A percentile compares a stretch with the other conserved stretches of the same genome.
Evolutionary conservation across 2,797 vertebrate genomes (phyloP).

Genomic region (Erethizon dorsatum): DNA sequence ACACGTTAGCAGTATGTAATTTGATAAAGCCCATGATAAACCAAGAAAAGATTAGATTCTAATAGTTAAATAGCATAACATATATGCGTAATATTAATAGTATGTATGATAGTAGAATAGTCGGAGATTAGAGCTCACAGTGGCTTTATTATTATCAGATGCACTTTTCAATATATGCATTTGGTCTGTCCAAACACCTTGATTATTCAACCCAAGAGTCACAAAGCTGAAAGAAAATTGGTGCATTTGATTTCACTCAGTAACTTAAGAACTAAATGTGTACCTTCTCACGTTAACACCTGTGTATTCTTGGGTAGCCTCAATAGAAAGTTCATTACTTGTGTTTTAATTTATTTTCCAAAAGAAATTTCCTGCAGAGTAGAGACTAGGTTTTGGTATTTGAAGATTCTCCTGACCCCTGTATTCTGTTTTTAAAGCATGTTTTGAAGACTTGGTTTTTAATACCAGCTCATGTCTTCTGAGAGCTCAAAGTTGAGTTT

Average conservation of each 20-base stretch:
- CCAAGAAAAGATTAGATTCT: not conserved
- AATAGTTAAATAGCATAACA: not conserved
- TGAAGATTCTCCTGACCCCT: not conserved
- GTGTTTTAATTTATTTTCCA: not conserved
- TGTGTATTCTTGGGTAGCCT: not conserved
- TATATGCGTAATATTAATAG: not conserved
- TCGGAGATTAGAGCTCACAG: not conserved
- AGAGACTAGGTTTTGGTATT: not conserved
- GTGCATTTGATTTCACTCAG: accelerated
- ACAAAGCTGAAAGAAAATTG: not conserved
- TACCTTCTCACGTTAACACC: not conserved
- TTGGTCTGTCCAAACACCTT: not conserved
- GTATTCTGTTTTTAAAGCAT: not conserved
- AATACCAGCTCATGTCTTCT: not conserved
- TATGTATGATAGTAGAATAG: not conserved
- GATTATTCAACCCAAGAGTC: not conserved
- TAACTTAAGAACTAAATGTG: not conserved
- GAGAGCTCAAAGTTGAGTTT: not conserved
- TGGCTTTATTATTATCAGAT: not conserved
- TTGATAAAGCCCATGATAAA: not conserved
- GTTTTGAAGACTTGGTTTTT: not conserved
- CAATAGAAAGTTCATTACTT: not conserved
- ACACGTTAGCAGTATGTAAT: not conserved
- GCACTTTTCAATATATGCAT: not conserved
- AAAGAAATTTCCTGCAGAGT: not conserved